Conservation (phyloP, 2,888 invertebrate genomes). For the Dryadula phaetusa region DNA sequence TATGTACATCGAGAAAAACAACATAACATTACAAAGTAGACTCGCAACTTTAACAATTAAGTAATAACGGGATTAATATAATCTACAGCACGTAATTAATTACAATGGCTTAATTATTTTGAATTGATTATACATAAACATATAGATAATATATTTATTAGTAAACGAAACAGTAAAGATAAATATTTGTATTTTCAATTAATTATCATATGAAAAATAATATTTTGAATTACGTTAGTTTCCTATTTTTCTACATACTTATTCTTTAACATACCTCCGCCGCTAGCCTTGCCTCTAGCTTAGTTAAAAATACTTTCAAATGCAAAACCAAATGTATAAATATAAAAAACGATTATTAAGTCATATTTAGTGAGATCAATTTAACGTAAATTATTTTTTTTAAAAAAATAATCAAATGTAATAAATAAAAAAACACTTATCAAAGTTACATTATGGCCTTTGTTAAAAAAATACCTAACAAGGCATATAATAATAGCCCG, state of each 20-base stretch:
- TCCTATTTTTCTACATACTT: too few species aligned
- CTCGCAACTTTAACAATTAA: constrained; percentile 10
- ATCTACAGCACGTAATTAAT: neutral
- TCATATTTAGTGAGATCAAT: too few species aligned
- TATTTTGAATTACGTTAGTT: too few species aligned
- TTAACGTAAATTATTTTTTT: too few species aligned
- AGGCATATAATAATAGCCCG: neutral
- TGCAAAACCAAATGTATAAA: too few species aligned
- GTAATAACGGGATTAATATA: constrained; percentile 5
- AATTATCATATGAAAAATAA: neutral
- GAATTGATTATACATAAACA: neutral
- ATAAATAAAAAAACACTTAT: too few species aligned
- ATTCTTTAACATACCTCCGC: too few species aligned
- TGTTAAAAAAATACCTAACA: neutral
- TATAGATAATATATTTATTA: neutral
- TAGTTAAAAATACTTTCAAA: too few species aligned
- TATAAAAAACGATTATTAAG: too few species aligned
- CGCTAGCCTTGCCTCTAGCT: too few species aligned
- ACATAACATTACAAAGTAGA: constrained; percentile 21
- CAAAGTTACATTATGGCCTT: too few species aligned
- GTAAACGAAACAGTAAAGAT: neutral
- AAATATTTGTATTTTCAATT: neutral
- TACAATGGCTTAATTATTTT: neutral
- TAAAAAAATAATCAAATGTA: too few species aligned
- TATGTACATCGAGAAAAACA: constrained; percentile 49